Evolutionary conservation across 2,797 vertebrate species (phyloP).

Genomic region (Tympanoctomys barrerae): DNA sequence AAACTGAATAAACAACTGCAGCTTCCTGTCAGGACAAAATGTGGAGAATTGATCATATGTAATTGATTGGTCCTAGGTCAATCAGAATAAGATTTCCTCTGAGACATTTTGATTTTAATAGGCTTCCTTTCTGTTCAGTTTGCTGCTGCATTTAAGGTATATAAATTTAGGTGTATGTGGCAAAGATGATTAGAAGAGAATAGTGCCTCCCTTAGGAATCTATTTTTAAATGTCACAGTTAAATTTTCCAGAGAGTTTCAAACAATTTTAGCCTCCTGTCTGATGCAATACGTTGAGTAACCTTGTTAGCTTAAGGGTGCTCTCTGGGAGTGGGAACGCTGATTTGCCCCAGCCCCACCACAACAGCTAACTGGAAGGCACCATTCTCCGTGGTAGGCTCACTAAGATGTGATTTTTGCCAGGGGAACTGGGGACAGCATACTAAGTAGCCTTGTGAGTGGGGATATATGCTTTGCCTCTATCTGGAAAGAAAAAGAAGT

Average conservation of each 20-base stretch:
- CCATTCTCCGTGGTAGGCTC: conserved; percentile 51
- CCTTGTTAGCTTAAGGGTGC: conserved; percentile 67
- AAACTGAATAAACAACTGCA: background rate
- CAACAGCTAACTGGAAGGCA: conserved; percentile 79
- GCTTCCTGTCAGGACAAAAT: background rate
- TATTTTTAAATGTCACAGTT: conserved; percentile 64
- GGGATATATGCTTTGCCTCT: conserved; percentile 28
- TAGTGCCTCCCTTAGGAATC: conserved; percentile 61
- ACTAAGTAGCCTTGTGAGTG: conserved; percentile 54
- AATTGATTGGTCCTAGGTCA: background rate
- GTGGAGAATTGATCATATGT: background rate
- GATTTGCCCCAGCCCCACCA: conserved; percentile 56
- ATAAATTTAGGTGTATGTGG: conserved; percentile 43
- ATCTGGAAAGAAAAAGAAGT: conserved; percentile 6
- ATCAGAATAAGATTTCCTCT: background rate
- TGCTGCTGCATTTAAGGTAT: conserved; percentile 31
- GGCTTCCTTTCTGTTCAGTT: conserved; percentile 28
- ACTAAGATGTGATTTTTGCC: conserved; percentile 53
- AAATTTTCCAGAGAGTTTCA: conserved; percentile 73
- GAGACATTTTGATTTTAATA: conserved; percentile 24
- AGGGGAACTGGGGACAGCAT: conserved; percentile 18
- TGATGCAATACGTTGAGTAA: conserved; percentile 64
- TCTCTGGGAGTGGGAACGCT: conserved; percentile 79
- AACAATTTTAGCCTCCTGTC: conserved; percentile 69
- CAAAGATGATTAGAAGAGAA: conserved; percentile 53